phyloP scores from a whole-genome alignment of 2,113 vertebrate species.

The Pyxicephalus adspersus region DNA sequence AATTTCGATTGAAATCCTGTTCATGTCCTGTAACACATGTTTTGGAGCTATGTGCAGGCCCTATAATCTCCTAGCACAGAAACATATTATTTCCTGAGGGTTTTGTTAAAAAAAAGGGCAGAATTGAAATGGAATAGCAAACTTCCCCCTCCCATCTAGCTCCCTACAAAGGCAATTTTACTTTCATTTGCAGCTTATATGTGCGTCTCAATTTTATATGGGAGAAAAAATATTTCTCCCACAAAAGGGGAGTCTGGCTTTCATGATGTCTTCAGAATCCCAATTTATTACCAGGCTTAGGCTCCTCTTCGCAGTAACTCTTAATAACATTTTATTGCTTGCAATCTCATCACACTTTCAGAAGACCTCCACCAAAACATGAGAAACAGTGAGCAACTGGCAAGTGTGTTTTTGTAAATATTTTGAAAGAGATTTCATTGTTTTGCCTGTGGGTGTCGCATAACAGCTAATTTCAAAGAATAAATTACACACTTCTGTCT shows the following conservation, averaged over 20 bases:
- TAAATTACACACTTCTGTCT: background rate
- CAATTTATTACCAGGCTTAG: constrained; percentile 14
- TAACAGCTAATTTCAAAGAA: background rate
- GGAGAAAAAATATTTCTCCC: background rate
- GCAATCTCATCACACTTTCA: constrained; percentile 18
- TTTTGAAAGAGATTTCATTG: background rate
- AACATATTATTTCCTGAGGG: background rate
- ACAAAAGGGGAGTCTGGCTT: constrained; percentile 17
- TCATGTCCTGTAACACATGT: background rate
- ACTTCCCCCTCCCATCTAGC: background rate
- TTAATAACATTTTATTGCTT: constrained; percentile 30
- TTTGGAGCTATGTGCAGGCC: constrained; percentile 20
- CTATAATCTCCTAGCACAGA: constrained; percentile 23
- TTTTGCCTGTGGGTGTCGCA: background rate
- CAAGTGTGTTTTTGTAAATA: background rate
- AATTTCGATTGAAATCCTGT: background rate
- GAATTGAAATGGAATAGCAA: constrained; percentile 19
- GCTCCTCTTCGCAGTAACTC: constrained; percentile 1
- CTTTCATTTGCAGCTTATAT: constrained; percentile 47
- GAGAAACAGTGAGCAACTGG: background rate
- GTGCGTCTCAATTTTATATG: constrained; percentile 25
- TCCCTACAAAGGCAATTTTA: constrained; percentile 40
- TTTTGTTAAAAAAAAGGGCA: constrained; percentile 23
- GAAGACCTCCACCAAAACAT: constrained; percentile 3
- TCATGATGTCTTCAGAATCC: constrained; percentile 33